Conservation (phyloP, 2,797 vertebrate species). For the Balearica regulorum region DNA sequence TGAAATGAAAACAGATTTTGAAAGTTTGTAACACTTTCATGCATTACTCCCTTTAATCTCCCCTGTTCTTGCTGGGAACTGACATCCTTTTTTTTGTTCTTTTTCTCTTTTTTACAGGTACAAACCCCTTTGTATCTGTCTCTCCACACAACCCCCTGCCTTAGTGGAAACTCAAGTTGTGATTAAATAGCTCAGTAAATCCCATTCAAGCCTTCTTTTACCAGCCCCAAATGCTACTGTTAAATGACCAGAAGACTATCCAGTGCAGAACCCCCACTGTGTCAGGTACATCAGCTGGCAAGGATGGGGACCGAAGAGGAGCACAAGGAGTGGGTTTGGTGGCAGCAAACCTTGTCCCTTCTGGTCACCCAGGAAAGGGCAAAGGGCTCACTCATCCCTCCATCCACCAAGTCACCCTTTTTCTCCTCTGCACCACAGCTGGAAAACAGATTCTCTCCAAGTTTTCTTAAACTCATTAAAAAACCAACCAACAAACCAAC, state of each 20-base stretch:
- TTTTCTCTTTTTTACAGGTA: neutral
- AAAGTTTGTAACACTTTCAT: neutral
- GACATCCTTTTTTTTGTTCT: too few species aligned
- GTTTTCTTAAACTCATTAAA: neutral
- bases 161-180: neutral
- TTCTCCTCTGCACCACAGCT: neutral
- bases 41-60: neutral
- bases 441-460: neutral
- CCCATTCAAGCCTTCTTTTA: neutral
- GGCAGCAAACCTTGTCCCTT: neutral
- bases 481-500: too few species aligned
- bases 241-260: neutral
- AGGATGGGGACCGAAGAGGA: neutral
- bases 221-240: neutral
- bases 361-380: neutral
- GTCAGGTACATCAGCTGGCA: neutral
- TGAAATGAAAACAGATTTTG: neutral
- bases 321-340: accelerated
- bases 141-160: neutral
- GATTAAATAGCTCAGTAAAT: neutral
- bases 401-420: neutral
- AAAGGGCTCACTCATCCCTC: neutral
- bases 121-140: neutral
- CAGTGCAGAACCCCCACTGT: neutral
- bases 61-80: neutral